phyloP scores from a whole-genome alignment of 2,888 invertebrate genomes.

The Scaptomyza reducta region DNA sequence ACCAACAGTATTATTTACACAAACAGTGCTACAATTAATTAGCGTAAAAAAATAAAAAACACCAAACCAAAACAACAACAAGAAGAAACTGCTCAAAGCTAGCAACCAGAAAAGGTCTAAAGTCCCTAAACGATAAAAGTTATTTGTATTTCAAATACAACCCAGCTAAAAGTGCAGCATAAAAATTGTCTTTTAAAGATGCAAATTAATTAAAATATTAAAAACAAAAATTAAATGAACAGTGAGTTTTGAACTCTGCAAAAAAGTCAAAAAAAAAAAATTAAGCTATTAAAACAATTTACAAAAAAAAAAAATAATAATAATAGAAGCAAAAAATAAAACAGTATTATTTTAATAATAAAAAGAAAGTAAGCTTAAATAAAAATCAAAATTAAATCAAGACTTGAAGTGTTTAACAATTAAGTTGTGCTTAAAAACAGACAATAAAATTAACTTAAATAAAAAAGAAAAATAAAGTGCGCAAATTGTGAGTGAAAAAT shows the following conservation, averaged over 20 bases:
- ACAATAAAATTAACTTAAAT: constrained; percentile 34
- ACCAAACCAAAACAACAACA: constrained; percentile 3
- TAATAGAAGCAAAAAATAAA: not conserved
- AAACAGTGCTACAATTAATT: constrained; percentile 24
- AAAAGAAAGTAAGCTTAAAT: constrained; percentile 2
- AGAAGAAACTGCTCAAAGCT: constrained; percentile 32
- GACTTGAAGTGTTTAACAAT: constrained; percentile 19
- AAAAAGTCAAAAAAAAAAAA: not conserved
- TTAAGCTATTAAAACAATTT: constrained; percentile 15
- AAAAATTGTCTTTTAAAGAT: constrained; percentile 21
- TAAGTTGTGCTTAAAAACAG: constrained; percentile 17
- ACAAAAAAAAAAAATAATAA: not conserved
- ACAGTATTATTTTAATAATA: constrained; percentile 56
- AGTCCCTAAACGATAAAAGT: constrained; percentile 26
- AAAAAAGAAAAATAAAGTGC: constrained; percentile 1
- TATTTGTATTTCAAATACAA: constrained; percentile 36
- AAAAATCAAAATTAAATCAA: constrained; percentile 28
- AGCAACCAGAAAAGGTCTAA: constrained; percentile 31
- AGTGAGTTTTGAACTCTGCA: constrained; percentile 28
- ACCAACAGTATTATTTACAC: constrained; percentile 48
- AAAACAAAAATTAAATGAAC: not conserved
- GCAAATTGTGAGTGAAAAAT: constrained; percentile 47
- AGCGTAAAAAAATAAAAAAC: constrained; percentile 4
- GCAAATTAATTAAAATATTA: constrained; percentile 2
- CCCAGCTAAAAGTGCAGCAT: constrained; percentile 2